Percentiles rank a stretch among this genome's conserved stretches.
These are phyloP conservation scores for Chelonia mydas DNA, from an alignment of 2,797 vertebrate genomes.

Conservation along the genomic window DNA sequence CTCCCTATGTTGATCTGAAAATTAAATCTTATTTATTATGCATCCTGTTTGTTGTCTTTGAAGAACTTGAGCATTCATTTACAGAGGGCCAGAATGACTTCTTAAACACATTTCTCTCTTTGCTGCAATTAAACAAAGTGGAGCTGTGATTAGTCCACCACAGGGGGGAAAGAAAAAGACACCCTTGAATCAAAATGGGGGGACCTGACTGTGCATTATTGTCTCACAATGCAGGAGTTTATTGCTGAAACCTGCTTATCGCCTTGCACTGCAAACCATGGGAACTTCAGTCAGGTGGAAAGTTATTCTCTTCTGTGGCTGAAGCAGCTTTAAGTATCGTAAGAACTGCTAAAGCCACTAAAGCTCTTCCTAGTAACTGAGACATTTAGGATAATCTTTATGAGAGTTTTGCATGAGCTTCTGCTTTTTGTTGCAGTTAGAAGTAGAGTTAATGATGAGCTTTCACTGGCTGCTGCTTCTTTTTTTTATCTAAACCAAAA, in stretches of 20 bases:
- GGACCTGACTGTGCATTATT: slow-evolving; percentile 99
- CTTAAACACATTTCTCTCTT: slow-evolving; percentile 99
- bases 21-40: slow-evolving; percentile 92
- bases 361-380: slow-evolving; percentile 92
- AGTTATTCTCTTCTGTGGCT: slow-evolving; percentile 93
- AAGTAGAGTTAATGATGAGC: slow-evolving; percentile 97
- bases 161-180: slow-evolving; percentile 98
- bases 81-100: slow-evolving; percentile 98
- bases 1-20: slow-evolving; percentile 88
- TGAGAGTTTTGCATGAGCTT: slow-evolving; percentile 90
- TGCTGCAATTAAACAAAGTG: slow-evolving; percentile 99
- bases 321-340: slow-evolving; percentile 91
- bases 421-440: slow-evolving; percentile 91
- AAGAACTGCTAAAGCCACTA: slow-evolving; percentile 89
- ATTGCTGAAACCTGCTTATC: slow-evolving; percentile 99
- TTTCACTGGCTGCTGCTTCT: slow-evolving; percentile 85
- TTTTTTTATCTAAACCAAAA: slow-evolving; percentile 87
- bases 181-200: slow-evolving; percentile 99
- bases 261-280: slow-evolving; percentile 97
- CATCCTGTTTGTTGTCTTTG: slow-evolving; percentile 95
- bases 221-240: slow-evolving; percentile 98
- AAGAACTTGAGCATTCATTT: slow-evolving; percentile 93
- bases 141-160: slow-evolving; percentile 99
- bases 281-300: slow-evolving; percentile 99
- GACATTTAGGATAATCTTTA: slow-evolving; percentile 96